phyloP scores from a whole-genome alignment of 2,797 vertebrate species.

The Bufotes viridis region DNA sequence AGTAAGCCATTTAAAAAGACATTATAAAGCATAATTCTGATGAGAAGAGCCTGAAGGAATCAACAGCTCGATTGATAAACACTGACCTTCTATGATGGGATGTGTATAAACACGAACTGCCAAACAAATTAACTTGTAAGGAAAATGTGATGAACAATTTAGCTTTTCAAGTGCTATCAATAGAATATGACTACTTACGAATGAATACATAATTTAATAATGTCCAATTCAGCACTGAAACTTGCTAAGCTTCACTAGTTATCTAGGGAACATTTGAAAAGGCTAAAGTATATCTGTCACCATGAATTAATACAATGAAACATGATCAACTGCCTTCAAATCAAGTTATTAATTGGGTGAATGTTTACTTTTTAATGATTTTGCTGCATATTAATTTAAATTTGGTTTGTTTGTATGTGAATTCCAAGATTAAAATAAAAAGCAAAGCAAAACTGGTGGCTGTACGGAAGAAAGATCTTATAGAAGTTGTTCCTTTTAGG shows the following conservation, averaged over 20 bases:
- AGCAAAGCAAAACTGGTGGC: no score
- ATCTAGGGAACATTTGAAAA: conserved; percentile 23
- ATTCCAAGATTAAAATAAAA: neutral
- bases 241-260: conserved; percentile 31
- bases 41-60: conserved; percentile 43
- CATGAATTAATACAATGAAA: conserved; percentile 7
- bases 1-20: conserved; percentile 31
- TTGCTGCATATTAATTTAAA: neutral
- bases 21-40: conserved; percentile 40
- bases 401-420: neutral
- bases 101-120: conserved; percentile 44
- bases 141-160: conserved; percentile 50
- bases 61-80: conserved; percentile 43
- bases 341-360: neutral
- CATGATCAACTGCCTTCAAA: neutral
- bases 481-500: no score
- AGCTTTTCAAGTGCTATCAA: conserved; percentile 44
- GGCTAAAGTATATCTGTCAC: conserved; percentile 31
- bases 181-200: conserved; percentile 52
- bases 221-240: conserved; percentile 14
- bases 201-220: conserved; percentile 53
- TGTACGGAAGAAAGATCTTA: no score
- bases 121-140: conserved; percentile 51
- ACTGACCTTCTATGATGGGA: conserved; percentile 49
- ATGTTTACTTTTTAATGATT: neutral